These are phyloP conservation scores for Lutraria lutraria DNA, from an alignment of 2,888 invertebrate species.

Conservation along the genomic window DNA sequence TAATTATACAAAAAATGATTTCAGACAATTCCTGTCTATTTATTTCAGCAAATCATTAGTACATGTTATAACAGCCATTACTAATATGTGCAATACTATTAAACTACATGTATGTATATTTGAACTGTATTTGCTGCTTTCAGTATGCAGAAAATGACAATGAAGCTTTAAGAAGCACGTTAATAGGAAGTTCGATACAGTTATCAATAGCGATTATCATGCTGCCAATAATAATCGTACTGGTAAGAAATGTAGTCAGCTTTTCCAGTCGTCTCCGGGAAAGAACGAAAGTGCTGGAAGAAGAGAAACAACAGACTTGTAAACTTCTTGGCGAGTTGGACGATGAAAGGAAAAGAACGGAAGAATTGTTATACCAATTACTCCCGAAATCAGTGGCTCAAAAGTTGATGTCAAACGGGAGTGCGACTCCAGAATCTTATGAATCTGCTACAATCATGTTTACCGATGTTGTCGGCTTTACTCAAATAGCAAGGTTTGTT, in stretches of 20 bases:
- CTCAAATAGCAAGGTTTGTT: conserved; percentile 55
- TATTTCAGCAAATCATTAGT: no score
- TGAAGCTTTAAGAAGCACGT: neutral
- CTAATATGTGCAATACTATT: no score
- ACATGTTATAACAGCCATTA: no score
- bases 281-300: neutral
- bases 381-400: conserved; percentile 66
- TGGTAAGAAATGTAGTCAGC: conserved; percentile 53
- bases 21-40: no score
- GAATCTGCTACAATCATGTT: conserved; percentile 71
- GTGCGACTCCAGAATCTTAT: conserved; percentile 64
- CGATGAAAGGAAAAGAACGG: conserved; percentile 65
- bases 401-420: conserved; percentile 56
- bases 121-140: neutral
- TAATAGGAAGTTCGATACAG: conserved; percentile 42
- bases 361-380: conserved; percentile 66
- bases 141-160: conserved; percentile 42
- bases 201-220: conserved; percentile 53
- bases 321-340: conserved; percentile 57
- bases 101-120: no score
- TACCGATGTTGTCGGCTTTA: conserved; percentile 68
- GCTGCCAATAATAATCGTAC: conserved; percentile 49
- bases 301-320: conserved; percentile 28
- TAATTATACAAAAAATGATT: no score
- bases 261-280: neutral